A percentile compares a stretch with the other conserved stretches of the same genome.
phyloP scores from a whole-genome alignment of 2,888 invertebrate species.

The Polydrusus pterygomalis region DNA sequence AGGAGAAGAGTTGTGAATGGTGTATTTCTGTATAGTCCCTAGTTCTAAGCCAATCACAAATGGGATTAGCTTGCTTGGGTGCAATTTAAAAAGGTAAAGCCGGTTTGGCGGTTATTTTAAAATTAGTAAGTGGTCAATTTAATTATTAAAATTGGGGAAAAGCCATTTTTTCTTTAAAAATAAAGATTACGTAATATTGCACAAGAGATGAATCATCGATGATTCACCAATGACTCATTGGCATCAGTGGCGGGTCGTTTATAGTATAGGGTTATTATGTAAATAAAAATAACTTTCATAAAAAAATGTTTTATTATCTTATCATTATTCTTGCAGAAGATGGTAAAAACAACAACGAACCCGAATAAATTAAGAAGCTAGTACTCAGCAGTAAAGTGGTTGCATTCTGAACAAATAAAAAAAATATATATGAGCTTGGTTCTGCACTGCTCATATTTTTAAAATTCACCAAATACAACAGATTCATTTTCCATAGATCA shows the following conservation, averaged over 20 bases:
- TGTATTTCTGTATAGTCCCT: not conserved
- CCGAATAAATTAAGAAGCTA: too few species aligned
- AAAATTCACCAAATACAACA: not conserved
- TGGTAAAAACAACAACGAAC: too few species aligned
- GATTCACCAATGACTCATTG: not conserved
- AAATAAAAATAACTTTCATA: not conserved
- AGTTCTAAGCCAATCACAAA: not conserved
- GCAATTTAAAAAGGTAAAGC: not conserved
- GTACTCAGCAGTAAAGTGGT: too few species aligned
- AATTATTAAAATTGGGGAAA: not conserved
- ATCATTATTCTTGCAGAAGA: too few species aligned
- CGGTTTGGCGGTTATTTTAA: constrained; percentile 17
- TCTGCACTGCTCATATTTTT: not conserved
- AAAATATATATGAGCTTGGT: too few species aligned
- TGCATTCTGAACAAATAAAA: too few species aligned
- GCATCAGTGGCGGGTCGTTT: not conserved
- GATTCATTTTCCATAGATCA: not conserved
- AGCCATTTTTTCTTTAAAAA: not conserved
- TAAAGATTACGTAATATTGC: constrained; percentile 1
- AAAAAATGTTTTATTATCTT: not conserved
- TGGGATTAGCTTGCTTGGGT: not conserved
- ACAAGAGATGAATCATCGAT: constrained; percentile 1
- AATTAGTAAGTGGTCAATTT: not conserved
- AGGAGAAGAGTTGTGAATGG: not conserved
- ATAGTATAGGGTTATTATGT: too few species aligned